These are phyloP conservation scores for Caenorhabditis parvicauda DNA, from an alignment of 2,888 invertebrate genomes.

Conservation along the genomic window DNA sequence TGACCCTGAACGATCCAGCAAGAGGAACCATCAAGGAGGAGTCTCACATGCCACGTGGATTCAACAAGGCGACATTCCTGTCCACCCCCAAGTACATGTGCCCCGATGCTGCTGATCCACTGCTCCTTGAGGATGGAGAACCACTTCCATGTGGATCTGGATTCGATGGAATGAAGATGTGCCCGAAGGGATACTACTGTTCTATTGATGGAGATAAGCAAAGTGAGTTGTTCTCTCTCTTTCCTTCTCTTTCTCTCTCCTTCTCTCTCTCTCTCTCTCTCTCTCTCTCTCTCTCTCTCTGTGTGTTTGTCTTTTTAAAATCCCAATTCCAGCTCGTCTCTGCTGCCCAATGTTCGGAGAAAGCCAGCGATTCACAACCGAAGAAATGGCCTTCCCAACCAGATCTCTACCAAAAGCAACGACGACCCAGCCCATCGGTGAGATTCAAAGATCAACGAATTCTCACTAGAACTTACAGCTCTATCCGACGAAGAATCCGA, in stretches of 20 bases:
- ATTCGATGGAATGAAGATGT: slow-evolving; percentile 60
- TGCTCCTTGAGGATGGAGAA: slow-evolving; percentile 34
- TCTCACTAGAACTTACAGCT: background rate
- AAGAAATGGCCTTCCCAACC: slow-evolving; percentile 42
- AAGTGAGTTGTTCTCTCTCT: slow-evolving; percentile 18
- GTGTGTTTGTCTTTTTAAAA: background rate
- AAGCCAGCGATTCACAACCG: slow-evolving; percentile 47
- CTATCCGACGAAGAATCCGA: slow-evolving; percentile 11
- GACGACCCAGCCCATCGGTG: slow-evolving; percentile 5
- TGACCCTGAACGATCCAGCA: slow-evolving; percentile 18
- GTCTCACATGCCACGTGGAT: slow-evolving; percentile 36
- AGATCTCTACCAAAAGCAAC: slow-evolving; percentile 1
- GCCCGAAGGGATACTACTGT: slow-evolving; percentile 60
- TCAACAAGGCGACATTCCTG: slow-evolving; percentile 33
- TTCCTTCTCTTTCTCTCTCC: slow-evolving; percentile 1
- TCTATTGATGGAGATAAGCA: slow-evolving; percentile 52
- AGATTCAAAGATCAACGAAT: slow-evolving; percentile 2
- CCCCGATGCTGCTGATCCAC: slow-evolving; percentile 49
- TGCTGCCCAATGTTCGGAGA: slow-evolving; percentile 54
- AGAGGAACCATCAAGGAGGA: slow-evolving; percentile 27
- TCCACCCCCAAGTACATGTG: slow-evolving; percentile 45
- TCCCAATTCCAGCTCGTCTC: slow-evolving; percentile 37
- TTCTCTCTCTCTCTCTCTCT: background rate
- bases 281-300: background rate
- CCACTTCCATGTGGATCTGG: slow-evolving; percentile 57